These are phyloP conservation scores for Schizotus pectinicornis DNA, from an alignment of 2,888 invertebrate species.

Conservation along the genomic window DNA sequence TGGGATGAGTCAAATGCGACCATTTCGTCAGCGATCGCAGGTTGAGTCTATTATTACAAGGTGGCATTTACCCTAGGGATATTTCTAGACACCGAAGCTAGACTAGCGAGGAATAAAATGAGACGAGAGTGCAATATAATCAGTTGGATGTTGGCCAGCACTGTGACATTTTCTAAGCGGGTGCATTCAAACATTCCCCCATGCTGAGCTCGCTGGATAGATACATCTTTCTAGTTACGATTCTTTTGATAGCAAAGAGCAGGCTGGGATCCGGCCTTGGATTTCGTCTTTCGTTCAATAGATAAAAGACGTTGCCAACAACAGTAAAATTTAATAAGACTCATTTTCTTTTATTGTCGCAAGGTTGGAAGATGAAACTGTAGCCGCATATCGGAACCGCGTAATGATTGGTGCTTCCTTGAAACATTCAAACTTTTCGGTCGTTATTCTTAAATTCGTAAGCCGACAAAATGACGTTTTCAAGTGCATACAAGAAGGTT, in stretches of 20 bases:
- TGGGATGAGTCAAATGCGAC: no score
- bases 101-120: constrained; percentile 44
- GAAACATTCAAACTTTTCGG: constrained; percentile 3
- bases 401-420: constrained; percentile 6
- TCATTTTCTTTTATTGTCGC: no score
- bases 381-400: background rate
- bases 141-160: constrained; percentile 54
- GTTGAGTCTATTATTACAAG: constrained; percentile 46
- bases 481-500: constrained; percentile 17
- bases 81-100: constrained; percentile 55
- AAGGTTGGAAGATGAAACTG: no score
- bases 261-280: no score
- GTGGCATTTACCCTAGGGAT: constrained; percentile 58
- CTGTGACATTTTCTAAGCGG: constrained; percentile 54
- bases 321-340: no score
- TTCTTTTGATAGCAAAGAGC: no score
- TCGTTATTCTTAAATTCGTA: constrained; percentile 8
- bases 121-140: constrained; percentile 47
- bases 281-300: background rate
- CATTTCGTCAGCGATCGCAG: constrained; percentile 4
- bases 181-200: constrained; percentile 41
- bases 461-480: constrained; percentile 4
- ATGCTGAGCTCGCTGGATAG: constrained; percentile 36
- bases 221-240: background rate
- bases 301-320: no score